phyloP scores from a whole-genome alignment of 2,888 invertebrate genomes.

The Melinaea menophilus region DNA sequence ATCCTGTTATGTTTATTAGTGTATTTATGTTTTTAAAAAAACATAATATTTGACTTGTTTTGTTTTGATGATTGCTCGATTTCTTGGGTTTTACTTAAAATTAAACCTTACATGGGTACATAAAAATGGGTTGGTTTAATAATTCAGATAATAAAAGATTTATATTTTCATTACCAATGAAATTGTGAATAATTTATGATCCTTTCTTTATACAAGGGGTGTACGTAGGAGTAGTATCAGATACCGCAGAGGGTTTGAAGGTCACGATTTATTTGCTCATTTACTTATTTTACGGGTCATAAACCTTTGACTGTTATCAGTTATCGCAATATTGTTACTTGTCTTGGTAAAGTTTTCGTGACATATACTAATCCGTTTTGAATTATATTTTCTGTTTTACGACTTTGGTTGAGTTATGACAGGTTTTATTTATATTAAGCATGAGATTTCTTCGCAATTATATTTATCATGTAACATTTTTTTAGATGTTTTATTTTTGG shows the following conservation, averaged over 20 bases:
- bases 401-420: constrained; percentile 7
- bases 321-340: constrained; percentile 25
- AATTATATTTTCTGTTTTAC: constrained; percentile 8
- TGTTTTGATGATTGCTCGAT: too few relatives aligned
- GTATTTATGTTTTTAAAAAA: too few relatives aligned
- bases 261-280: constrained; percentile 19
- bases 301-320: constrained; percentile 24
- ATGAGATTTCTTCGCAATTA: constrained; percentile 11
- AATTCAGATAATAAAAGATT: too few relatives aligned
- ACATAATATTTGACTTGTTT: too few relatives aligned
- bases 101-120: too few relatives aligned
- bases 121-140: too few relatives aligned
- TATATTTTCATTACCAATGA: too few relatives aligned
- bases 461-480: constrained; percentile 9
- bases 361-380: constrained; percentile 16
- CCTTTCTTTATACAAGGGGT: not conserved
- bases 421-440: constrained; percentile 15
- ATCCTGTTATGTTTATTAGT: too few relatives aligned
- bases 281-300: constrained; percentile 24
- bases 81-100: too few relatives aligned
- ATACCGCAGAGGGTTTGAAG: constrained; percentile 4
- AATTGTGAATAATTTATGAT: too few relatives aligned
- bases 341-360: constrained; percentile 29
- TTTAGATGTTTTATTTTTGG: too few relatives aligned
- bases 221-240: constrained; percentile 1